Evolutionary conservation across 2,797 vertebrate species (phyloP).

Genomic region (Trachurus trachurus): DNA sequence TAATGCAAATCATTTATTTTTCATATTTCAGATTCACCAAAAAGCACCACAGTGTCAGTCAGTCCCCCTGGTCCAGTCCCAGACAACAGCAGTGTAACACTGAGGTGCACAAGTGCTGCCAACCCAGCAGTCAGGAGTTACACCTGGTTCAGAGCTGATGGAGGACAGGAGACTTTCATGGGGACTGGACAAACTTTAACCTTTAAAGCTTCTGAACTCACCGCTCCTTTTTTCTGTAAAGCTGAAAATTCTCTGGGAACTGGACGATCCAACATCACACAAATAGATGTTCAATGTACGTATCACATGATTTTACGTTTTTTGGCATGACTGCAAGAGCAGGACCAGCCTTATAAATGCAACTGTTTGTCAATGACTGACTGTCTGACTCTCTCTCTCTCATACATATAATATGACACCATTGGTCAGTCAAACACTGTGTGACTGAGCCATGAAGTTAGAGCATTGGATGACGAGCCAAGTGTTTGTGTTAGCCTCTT

Average conservation of each 20-base stretch:
- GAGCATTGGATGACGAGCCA: too few relatives aligned
- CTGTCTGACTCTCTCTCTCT: too few relatives aligned
- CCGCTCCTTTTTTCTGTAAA: background rate
- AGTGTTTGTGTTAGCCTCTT: too few relatives aligned
- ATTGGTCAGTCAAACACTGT: too few relatives aligned
- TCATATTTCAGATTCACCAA: conserved; percentile 26
- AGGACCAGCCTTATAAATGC: too few relatives aligned
- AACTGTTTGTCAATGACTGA: too few relatives aligned
- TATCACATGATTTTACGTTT: background rate
- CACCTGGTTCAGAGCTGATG: conserved; percentile 20
- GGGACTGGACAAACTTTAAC: background rate
- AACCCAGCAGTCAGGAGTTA: conserved; percentile 24
- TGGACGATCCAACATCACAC: background rate
- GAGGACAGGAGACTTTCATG: background rate
- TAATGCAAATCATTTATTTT: background rate
- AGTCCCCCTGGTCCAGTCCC: background rate
- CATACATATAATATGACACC: too few relatives aligned
- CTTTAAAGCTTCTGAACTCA: background rate
- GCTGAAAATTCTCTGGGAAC: conserved; percentile 7
- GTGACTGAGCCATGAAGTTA: too few relatives aligned
- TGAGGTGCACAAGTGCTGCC: conserved; percentile 38
- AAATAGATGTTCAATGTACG: conserved; percentile 20
- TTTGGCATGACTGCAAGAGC: too few relatives aligned
- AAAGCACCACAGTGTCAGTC: conserved; percentile 1
- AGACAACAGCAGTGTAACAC: background rate